Percentiles rank a stretch among this genome's conserved stretches.
phyloP scores from a whole-genome alignment of 2,113 vertebrate species.

The Chloebia gouldiae region DNA sequence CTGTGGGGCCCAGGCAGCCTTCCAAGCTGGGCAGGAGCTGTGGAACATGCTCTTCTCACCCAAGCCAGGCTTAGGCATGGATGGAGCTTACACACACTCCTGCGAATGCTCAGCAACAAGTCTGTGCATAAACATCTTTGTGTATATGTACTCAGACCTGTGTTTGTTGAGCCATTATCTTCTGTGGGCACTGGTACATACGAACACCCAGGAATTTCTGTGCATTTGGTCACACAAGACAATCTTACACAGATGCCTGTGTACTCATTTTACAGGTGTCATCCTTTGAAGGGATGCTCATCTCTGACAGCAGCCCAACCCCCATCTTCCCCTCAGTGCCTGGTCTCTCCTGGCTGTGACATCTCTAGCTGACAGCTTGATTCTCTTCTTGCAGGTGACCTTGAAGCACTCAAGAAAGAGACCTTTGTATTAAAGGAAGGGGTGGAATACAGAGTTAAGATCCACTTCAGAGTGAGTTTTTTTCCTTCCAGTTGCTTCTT shows the following conservation, averaged over 20 bases:
- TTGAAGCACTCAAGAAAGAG: conserved; percentile 78
- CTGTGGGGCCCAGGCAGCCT: neutral
- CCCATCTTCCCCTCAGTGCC: neutral
- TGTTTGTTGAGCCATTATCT: neutral
- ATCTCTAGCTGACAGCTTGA: neutral
- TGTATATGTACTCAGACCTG: neutral
- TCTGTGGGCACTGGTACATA: neutral
- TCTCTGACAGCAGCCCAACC: neutral
- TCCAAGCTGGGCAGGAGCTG: neutral
- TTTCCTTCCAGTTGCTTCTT: neutral
- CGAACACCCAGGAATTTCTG: accelerated
- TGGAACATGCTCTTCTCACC: neutral
- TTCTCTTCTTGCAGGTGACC: conserved; percentile 66
- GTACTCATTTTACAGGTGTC: neutral
- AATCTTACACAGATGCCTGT: accelerated
- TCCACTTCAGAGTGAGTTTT: conserved; percentile 79
- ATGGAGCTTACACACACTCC: neutral
- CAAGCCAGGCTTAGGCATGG: neutral
- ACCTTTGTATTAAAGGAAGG: conserved; percentile 78
- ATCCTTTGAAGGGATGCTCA: neutral
- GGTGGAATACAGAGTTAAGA: conserved; percentile 80
- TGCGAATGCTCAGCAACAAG: neutral
- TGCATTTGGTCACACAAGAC: neutral
- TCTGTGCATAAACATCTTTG: neutral
- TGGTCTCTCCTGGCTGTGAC: neutral